A percentile compares a stretch with the other conserved stretches of the same genome.
These are phyloP conservation scores for Cataglyphis rosenhaueri DNA, from an alignment of 2,888 invertebrate species.

Conservation along the genomic window DNA sequence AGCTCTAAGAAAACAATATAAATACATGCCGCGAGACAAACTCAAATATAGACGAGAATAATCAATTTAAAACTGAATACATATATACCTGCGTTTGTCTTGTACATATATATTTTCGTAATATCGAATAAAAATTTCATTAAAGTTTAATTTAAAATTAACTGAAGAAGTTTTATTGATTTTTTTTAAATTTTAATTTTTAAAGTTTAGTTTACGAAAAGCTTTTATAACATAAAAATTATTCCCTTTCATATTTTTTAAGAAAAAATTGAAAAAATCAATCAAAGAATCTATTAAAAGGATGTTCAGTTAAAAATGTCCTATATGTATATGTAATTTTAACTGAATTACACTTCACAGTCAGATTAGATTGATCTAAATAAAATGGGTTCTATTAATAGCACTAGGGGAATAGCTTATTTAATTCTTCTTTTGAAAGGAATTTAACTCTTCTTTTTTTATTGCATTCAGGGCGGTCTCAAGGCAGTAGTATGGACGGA, in stretches of 20 bases:
- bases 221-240: background rate
- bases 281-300: background rate
- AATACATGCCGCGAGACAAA: background rate
- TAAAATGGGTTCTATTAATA: background rate
- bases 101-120: background rate
- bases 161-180: background rate
- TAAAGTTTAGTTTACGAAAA: background rate
- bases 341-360: background rate
- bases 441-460: background rate
- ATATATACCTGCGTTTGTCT: background rate
- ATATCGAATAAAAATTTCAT: background rate
- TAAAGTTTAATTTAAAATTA: background rate
- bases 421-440: slow-evolving; percentile 50
- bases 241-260: background rate
- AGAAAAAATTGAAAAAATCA: background rate
- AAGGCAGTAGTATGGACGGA: slow-evolving; percentile 95
- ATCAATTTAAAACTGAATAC: background rate
- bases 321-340: background rate
- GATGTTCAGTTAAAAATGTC: background rate
- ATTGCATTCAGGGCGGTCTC: slow-evolving; percentile 89
- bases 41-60: background rate
- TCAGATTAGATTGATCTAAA: background rate
- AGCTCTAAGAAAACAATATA: background rate
- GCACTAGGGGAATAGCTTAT: background rate
- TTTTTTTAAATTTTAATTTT: background rate